A percentile compares a stretch with the other conserved stretches of the same genome.
These are phyloP conservation scores for Labeo rohita DNA, from an alignment of 2,113 vertebrate genomes.

Conservation along the genomic window DNA sequence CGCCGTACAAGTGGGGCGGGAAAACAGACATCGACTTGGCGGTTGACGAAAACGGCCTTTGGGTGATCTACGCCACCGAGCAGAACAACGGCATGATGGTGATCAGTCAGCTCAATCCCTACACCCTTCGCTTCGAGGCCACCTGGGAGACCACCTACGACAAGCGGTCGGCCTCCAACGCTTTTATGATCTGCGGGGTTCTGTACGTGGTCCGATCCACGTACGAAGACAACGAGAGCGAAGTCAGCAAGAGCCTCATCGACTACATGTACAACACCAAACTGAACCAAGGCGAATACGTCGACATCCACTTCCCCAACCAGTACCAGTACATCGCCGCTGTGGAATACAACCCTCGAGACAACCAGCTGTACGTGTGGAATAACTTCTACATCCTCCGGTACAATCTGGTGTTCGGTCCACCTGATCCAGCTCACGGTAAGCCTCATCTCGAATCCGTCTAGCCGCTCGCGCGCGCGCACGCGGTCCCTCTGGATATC, in stretches of 20 bases:
- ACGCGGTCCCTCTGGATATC: not conserved
- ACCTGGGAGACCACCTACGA: slow-evolving; percentile 96
- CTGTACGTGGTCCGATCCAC: slow-evolving; percentile 96
- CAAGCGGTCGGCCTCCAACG: slow-evolving; percentile 96
- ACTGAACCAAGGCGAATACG: slow-evolving; percentile 87
- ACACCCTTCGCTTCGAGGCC: slow-evolving; percentile 96
- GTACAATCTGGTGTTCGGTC: slow-evolving; percentile 95
- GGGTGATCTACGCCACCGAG: slow-evolving; percentile 98
- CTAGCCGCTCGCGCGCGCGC: not conserved
- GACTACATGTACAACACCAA: slow-evolving; percentile 98
- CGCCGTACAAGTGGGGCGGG: slow-evolving; percentile 97
- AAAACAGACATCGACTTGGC: slow-evolving; percentile 98
- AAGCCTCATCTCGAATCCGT: slow-evolving; percentile 64
- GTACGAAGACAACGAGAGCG: slow-evolving; percentile 98
- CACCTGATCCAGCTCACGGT: slow-evolving; percentile 96
- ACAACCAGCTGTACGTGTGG: slow-evolving; percentile 98
- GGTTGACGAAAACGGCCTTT: slow-evolving; percentile 96
- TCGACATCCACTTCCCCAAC: slow-evolving; percentile 97
- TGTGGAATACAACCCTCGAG: slow-evolving; percentile 99
- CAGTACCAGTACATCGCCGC: slow-evolving; percentile 98
- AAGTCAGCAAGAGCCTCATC: slow-evolving; percentile 92
- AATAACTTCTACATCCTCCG: slow-evolving; percentile 99
- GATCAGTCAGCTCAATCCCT: slow-evolving; percentile 97
- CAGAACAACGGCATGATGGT: slow-evolving; percentile 99
- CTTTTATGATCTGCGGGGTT: slow-evolving; percentile 98